Evolutionary conservation across 2,113 vertebrate genomes (phyloP), one percentile per base, ranked within the genome.

Genomic region (Columbina picui): DNA sequence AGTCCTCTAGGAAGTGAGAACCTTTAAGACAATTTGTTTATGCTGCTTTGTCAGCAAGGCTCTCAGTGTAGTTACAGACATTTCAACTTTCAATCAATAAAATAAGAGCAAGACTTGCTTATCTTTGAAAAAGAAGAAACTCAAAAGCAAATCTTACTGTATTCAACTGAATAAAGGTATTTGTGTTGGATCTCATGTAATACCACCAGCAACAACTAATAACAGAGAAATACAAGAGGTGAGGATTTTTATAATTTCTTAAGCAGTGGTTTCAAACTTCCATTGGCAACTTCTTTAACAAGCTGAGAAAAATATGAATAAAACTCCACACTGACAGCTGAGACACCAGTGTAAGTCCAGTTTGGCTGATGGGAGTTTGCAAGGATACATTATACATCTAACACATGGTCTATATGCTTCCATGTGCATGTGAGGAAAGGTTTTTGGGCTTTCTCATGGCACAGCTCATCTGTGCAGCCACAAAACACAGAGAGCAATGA

Each of bases 21-120:
- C 22, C 63, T 71, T 45, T 21, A 30, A 92, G 38, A 78, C 27
- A 87, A 74, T 91, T 87, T 82, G 43, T 60, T 89, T 74, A 56
- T 7, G 4, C 41, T 89, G 80, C 80, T 67, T 73, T 91, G 86
- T 92, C 89, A 95, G 93, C 87, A 89, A 84, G 55, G 67, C 12
- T 87, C 43, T 55, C 41, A 7, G 4, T 14, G 25, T 69, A 56
- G 56, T 87, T 90, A 67, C 75, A 83, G 69, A 95, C 73, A 90
- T 78, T 63, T 73, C 59, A 93, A 50, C 41, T 68, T 78, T 52
- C 50, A 78, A 49, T 91, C 83, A 84, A 61, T 69, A 59, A 64
- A 61, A 78, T 14, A 83, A 70, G 67, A 92, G 39, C 17, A 56
- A 69, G 56, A 50, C 59, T 43, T 93, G 61, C 45, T 89, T 90